These are phyloP conservation scores for Venusia cambrica DNA, from an alignment of 2,888 invertebrate species.

Conservation along the genomic window DNA sequence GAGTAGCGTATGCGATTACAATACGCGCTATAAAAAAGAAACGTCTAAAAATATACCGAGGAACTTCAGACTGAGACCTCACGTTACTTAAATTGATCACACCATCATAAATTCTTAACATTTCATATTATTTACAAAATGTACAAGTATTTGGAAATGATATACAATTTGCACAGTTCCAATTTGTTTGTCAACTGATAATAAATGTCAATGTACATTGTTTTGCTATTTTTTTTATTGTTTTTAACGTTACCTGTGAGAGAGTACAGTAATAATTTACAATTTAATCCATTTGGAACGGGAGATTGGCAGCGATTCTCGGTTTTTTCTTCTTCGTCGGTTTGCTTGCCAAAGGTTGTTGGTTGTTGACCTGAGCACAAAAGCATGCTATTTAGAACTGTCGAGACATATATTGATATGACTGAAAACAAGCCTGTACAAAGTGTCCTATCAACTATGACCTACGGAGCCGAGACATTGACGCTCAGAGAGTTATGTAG, in stretches of 20 bases:
- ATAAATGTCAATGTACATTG: too few species aligned
- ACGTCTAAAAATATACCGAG: constrained; percentile 31
- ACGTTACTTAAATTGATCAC: constrained; percentile 35
- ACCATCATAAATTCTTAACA: constrained; percentile 41
- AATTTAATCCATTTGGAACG: constrained; percentile 62
- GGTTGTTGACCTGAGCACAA: constrained; percentile 39
- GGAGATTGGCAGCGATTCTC: constrained; percentile 71
- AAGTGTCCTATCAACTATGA: too few species aligned
- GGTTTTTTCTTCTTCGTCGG: constrained; percentile 63
- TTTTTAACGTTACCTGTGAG: too few species aligned
- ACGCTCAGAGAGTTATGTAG: too few species aligned
- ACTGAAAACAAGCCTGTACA: not conserved
- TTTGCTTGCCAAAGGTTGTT: constrained; percentile 36
- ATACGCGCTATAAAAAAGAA: constrained; percentile 19
- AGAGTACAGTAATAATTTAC: too few species aligned
- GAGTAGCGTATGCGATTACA: constrained; percentile 1
- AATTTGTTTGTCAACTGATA: too few species aligned
- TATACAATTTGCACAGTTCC: constrained; percentile 17
- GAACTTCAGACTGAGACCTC: constrained; percentile 28
- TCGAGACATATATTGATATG: not conserved
- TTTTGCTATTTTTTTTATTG: too few species aligned
- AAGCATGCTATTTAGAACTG: constrained; percentile 3
- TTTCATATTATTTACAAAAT: constrained; percentile 57
- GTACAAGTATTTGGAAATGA: constrained; percentile 38
- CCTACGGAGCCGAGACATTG: too few species aligned